phyloP scores from a whole-genome alignment of 2,113 vertebrate genomes.

The Mastomys natalensis region DNA sequence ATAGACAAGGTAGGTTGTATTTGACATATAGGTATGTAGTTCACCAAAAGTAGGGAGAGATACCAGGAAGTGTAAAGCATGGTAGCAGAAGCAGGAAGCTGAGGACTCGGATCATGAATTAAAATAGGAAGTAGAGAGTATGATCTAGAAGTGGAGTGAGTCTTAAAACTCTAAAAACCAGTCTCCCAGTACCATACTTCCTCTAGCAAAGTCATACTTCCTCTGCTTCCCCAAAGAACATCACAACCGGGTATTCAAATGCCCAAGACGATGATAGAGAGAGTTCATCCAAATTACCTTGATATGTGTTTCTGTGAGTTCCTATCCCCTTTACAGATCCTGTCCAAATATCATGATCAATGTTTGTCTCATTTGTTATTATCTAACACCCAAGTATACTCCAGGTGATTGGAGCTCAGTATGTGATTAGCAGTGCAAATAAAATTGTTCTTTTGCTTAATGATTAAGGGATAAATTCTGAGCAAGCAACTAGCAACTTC shows the following conservation, averaged over 20 bases:
- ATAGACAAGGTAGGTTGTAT: not conserved
- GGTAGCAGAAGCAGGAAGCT: not conserved
- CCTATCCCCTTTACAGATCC: not conserved
- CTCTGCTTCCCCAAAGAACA: not conserved
- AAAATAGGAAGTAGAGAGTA: not conserved
- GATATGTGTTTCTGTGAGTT: not conserved
- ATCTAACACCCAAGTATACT: not conserved
- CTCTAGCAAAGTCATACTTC: not conserved
- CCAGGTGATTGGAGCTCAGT: not conserved
- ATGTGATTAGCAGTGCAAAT: not conserved
- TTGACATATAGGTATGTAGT: not conserved
- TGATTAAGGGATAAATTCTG: too few species aligned
- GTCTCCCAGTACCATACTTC: not conserved
- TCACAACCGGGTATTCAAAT: not conserved
- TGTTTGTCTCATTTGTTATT: not conserved
- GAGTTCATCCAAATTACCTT: not conserved
- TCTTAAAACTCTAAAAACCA: not conserved
- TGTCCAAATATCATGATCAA: not conserved
- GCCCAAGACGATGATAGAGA: not conserved
- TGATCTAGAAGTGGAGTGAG: not conserved
- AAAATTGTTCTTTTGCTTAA: not conserved
- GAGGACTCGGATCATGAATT: not conserved
- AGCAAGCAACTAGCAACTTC: not conserved
- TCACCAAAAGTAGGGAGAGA: not conserved
- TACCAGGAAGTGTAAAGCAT: not conserved